phyloP scores from a whole-genome alignment of 2,888 invertebrate species.

The Malacosoma neustria region DNA sequence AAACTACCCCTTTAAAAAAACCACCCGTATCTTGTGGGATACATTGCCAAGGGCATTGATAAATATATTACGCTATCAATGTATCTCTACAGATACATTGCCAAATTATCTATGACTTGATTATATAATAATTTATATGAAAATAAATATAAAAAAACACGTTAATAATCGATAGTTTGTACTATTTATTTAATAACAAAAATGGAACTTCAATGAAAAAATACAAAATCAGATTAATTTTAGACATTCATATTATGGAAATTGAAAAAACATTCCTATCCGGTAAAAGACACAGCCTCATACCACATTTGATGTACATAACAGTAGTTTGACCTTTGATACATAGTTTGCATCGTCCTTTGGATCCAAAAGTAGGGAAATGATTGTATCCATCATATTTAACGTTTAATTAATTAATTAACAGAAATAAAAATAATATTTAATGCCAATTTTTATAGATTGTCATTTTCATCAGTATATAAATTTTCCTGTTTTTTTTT shows the following conservation, averaged over 20 bases:
- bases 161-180: background rate
- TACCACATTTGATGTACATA: conserved; percentile 12
- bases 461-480: no score
- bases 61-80: conserved; percentile 7
- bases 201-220: background rate
- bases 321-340: conserved; percentile 11
- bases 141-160: background rate
- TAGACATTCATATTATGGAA: conserved; percentile 1
- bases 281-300: conserved; percentile 10
- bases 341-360: conserved; percentile 12
- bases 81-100: conserved; percentile 8
- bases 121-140: conserved; percentile 2
- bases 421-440: no score
- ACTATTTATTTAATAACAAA: background rate
- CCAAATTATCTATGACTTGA: conserved; percentile 7
- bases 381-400: conserved; percentile 13
- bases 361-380: conserved; percentile 11
- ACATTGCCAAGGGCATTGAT: conserved; percentile 5
- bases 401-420: no score
- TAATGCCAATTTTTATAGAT: no score
- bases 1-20: background rate
- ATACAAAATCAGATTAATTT: background rate
- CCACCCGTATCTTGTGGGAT: background rate
- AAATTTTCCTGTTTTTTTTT: no score
- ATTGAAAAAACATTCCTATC: conserved; percentile 10